Conservation (phyloP, 2,888 invertebrate species). For the Andrena hattorfiana region DNA sequence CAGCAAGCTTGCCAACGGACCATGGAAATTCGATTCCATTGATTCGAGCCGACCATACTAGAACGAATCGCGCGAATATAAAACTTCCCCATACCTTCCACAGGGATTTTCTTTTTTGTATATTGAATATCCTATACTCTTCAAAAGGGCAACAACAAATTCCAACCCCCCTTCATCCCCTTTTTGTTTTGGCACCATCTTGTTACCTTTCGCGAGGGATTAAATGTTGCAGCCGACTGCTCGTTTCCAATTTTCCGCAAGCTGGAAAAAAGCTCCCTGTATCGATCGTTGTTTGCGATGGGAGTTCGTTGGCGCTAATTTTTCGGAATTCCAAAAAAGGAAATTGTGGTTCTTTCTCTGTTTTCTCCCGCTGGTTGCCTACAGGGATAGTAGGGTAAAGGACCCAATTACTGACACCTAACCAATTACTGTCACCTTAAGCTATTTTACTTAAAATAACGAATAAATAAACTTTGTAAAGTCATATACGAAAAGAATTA, state of each 20-base stretch:
- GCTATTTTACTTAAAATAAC: no score
- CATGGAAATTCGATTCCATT: not conserved
- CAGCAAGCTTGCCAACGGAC: not conserved
- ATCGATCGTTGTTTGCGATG: slow-evolving; percentile 46
- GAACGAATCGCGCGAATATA: not conserved
- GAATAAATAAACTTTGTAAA: no score
- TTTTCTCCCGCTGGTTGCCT: not conserved
- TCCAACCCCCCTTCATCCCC: no score
- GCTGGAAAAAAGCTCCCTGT: slow-evolving; percentile 18
- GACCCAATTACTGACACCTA: no score
- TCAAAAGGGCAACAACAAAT: no score
- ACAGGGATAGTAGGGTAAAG: not conserved
- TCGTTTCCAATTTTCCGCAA: not conserved
- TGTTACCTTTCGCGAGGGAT: slow-evolving; percentile 14
- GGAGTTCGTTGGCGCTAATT: slow-evolving; percentile 15
- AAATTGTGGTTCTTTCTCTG: not conserved
- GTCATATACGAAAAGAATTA: no score
- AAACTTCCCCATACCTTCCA: no score
- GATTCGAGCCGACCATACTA: not conserved
- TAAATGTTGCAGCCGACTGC: not conserved
- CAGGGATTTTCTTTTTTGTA: no score
- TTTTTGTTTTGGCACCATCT: not conserved
- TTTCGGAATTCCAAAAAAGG: not conserved
- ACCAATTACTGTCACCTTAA: no score
- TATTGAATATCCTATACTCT: no score